Percentiles rank a stretch among this genome's conserved stretches.
Conservation (phyloP, 2,113 vertebrate genomes). For the Lagopus muta region DNA sequence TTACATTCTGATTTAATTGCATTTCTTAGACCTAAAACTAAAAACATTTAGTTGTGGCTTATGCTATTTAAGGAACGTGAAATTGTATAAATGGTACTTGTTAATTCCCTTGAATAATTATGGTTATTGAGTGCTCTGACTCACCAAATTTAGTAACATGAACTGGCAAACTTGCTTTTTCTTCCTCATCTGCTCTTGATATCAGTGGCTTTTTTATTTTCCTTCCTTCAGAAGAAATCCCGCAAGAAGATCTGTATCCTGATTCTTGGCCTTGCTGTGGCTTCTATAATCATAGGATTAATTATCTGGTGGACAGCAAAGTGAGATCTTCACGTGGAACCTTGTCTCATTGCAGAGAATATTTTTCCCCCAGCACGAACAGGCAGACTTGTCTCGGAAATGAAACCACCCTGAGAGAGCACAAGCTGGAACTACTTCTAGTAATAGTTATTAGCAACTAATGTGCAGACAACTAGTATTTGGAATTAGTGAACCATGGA, state of each 20-base stretch:
- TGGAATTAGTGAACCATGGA: slow-evolving; percentile 76
- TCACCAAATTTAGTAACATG: neutral
- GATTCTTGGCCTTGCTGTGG: slow-evolving; percentile 82
- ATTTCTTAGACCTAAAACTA: neutral
- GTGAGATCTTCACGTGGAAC: slow-evolving; percentile 71
- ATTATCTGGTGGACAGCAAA: slow-evolving; percentile 77
- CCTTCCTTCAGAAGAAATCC: slow-evolving; percentile 89
- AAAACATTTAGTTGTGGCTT: neutral
- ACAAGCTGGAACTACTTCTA: slow-evolving; percentile 71
- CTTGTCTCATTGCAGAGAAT: slow-evolving; percentile 28
- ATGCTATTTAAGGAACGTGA: neutral
- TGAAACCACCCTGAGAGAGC: slow-evolving; percentile 68
- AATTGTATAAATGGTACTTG: neutral
- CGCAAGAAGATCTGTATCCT: slow-evolving; percentile 98
- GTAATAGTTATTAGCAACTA: slow-evolving; percentile 79
- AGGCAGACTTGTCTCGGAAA: slow-evolving; percentile 62
- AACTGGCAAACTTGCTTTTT: neutral
- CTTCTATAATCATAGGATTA: slow-evolving; percentile 78
- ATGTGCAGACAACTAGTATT: slow-evolving; percentile 76
- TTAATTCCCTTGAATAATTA: neutral
- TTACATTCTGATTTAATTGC: neutral
- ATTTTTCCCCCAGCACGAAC: slow-evolving; percentile 33
- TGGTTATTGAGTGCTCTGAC: neutral
- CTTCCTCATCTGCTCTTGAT: neutral
- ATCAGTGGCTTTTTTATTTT: slow-evolving; percentile 7